These are phyloP conservation scores for Euclidia mi DNA, from an alignment of 2,888 invertebrate genomes.

Conservation along the genomic window DNA sequence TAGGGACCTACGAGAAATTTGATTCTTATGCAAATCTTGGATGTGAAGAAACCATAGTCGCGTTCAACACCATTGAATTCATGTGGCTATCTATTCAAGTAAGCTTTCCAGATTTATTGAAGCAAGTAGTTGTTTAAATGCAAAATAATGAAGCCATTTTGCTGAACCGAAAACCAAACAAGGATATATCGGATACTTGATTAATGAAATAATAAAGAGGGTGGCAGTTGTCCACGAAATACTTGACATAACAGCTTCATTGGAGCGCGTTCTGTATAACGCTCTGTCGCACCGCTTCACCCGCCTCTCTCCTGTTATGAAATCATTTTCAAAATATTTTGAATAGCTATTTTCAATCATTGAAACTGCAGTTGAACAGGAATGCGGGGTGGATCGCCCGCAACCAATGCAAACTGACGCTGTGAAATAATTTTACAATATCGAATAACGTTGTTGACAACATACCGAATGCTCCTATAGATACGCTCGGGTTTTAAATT, in stretches of 20 bases:
- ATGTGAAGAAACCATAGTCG: too few species aligned
- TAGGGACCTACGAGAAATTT: too few species aligned
- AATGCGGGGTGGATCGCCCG: slow-evolving; percentile 79
- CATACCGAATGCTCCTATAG: not conserved
- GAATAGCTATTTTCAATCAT: slow-evolving; percentile 89
- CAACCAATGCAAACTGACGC: slow-evolving; percentile 66
- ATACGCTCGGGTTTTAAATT: too few species aligned
- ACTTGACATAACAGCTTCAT: slow-evolving; percentile 77
- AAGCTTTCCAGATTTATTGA: too few species aligned
- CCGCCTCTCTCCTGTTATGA: slow-evolving; percentile 76
- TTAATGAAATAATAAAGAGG: slow-evolving; percentile 59
- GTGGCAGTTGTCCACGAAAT: slow-evolving; percentile 77
- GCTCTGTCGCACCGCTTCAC: slow-evolving; percentile 71
- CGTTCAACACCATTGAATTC: too few species aligned
- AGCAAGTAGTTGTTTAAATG: too few species aligned
- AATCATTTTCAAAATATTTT: slow-evolving; percentile 90
- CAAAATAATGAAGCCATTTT: too few species aligned
- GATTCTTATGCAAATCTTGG: too few species aligned
- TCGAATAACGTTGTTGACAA: slow-evolving; percentile 40
- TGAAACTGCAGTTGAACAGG: slow-evolving; percentile 84
- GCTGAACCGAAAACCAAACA: too few species aligned
- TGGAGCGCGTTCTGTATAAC: slow-evolving; percentile 74
- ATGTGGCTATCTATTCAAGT: too few species aligned
- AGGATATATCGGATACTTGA: not conserved
- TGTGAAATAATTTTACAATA: slow-evolving; percentile 64